Conservation (phyloP, 2,797 vertebrate species). For the Enteromius paludinosus region DNA sequence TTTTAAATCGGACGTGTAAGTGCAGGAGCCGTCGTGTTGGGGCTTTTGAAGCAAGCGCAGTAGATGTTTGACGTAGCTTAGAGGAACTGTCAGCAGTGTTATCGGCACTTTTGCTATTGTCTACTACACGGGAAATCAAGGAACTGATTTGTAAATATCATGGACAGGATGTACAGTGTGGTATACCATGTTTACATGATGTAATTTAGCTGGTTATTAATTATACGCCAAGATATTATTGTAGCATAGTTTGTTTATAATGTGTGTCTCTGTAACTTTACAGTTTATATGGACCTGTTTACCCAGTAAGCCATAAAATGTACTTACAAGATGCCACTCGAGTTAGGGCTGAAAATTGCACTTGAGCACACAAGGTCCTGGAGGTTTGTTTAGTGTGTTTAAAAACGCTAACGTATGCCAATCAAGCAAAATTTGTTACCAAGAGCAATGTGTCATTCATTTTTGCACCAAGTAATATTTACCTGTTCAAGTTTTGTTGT, state of each 20-base stretch:
- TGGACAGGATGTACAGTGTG: slow-evolving; percentile 88
- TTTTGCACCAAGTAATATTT: slow-evolving; percentile 51
- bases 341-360: slow-evolving; percentile 81
- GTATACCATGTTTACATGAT: slow-evolving; percentile 95
- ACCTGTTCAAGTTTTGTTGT: slow-evolving; percentile 45
- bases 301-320: slow-evolving; percentile 87
- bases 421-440: slow-evolving; percentile 62
- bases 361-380: slow-evolving; percentile 72
- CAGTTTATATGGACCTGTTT: slow-evolving; percentile 85
- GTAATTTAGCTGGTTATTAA: slow-evolving; percentile 83
- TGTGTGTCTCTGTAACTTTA: slow-evolving; percentile 79
- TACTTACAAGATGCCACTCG: slow-evolving; percentile 77
- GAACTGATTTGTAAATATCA: slow-evolving; percentile 88
- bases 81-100: slow-evolving; percentile 68
- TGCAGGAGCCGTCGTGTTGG: slow-evolving; percentile 53
- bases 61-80: slow-evolving; percentile 69
- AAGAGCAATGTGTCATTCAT: slow-evolving; percentile 54
- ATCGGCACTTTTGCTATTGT: slow-evolving; percentile 78
- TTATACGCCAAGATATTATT: slow-evolving; percentile 85
- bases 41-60: slow-evolving; percentile 65
- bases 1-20: slow-evolving; percentile 41
- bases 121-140: slow-evolving; percentile 69
- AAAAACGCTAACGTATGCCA: slow-evolving; percentile 69
- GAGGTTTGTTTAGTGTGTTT: slow-evolving; percentile 60
- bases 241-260: slow-evolving; percentile 80